Base-by-base conservation (phyloP, 1,140 invertebrate genomes). In the Orchesella cincta region DNA sequence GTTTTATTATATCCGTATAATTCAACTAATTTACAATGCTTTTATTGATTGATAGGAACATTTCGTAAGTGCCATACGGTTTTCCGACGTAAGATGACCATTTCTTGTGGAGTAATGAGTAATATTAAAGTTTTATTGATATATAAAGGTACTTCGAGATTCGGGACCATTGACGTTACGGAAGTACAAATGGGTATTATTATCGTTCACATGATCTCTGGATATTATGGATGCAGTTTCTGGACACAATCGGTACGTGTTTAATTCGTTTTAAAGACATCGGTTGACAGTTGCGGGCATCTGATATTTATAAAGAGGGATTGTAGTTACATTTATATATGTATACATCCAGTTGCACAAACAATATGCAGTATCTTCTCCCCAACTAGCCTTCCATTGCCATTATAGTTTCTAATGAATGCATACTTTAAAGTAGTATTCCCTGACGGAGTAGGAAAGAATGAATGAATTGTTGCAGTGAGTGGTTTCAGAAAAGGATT, bases 101-200 rank as follows among this genome's bases (percentile, higher is more conserved):
- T n/a, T n/a, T n/a, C n/a, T n/a, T n/a, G n/a, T n/a, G n/a, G n/a
- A n/a, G n/a, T n/a, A n/a, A n/a, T n/a, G n/a, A n/a, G n/a, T n/a
- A n/a, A n/a, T n/a, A n/a, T n/a, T n/a, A n/a, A n/a, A n/a, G n/a
- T n/a, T n/a, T n/a, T n/a, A n/a, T 76, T 34, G n/a, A 31, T 31
- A 74, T 54, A 77, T 84, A 64, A 87, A 87, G 93, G 93, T 64
- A 92, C 94, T 29, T 88, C 99, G 75, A 91, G 91, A 79, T 99
- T 99, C 89, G 95, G 96, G 64, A 92, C 90, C 87, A 88, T 99
- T 83, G 98, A 99, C 89, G 98, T 99, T 0, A 99, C 98, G 0
- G 98, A 99, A 88, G 96, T 96, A 16, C 98, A 99, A 87, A 93
- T 95, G 85, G 92, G 91, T 1, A 95, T 99, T 75, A 99, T 99